phyloP scores from a whole-genome alignment of 2,888 invertebrate species.

The Standfussiana lucernea region DNA sequence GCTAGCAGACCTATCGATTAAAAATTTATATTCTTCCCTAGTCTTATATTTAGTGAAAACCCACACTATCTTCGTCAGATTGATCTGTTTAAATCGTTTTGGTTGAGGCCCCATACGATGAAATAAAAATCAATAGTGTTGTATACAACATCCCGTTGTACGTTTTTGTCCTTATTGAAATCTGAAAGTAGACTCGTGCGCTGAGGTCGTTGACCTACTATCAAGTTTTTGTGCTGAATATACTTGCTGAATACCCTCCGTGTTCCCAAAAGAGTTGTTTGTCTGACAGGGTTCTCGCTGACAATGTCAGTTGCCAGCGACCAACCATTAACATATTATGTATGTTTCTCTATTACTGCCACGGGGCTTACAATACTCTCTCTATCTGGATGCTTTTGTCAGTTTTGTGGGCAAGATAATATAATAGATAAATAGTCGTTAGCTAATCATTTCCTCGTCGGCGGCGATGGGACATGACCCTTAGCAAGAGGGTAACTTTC shows the following conservation, averaged over 20 bases:
- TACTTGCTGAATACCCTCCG: background rate
- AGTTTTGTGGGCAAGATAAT: too few species aligned
- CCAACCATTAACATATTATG: background rate
- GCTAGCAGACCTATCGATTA: background rate
- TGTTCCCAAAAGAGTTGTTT: background rate
- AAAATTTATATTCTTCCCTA: background rate
- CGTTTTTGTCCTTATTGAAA: background rate
- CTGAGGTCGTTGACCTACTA: too few species aligned
- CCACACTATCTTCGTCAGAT: too few species aligned
- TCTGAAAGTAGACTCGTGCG: too few species aligned
- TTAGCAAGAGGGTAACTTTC: slow-evolving; percentile 39
- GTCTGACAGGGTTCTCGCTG: background rate
- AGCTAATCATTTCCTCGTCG: background rate
- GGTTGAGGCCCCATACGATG: background rate
- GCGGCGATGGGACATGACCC: background rate
- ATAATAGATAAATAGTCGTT: background rate
- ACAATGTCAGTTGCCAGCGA: background rate
- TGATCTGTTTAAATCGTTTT: background rate
- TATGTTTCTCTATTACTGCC: too few species aligned
- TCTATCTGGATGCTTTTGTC: too few species aligned
- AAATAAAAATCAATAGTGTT: background rate
- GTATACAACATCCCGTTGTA: background rate
- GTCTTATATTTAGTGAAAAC: background rate
- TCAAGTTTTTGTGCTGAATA: too few species aligned
- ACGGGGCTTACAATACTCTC: too few species aligned